These are phyloP conservation scores for Timema cristinae DNA, from an alignment of 2,888 invertebrate genomes.

Conservation along the genomic window DNA sequence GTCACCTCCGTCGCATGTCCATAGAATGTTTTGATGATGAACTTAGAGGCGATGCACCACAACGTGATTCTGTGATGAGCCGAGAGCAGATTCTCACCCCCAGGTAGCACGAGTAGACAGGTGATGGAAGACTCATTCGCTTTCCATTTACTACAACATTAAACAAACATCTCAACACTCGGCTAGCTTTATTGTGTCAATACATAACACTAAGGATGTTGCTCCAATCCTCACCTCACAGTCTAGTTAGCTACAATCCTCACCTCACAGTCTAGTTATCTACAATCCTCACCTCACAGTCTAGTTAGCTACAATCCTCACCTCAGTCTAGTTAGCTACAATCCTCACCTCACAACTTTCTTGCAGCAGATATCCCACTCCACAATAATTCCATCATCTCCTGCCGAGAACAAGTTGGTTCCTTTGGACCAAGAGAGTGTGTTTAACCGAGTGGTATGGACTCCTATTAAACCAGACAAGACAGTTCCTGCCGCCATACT, in stretches of 20 bases:
- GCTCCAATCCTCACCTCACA: background rate
- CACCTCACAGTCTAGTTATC: too few relatives aligned
- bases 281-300: too few relatives aligned
- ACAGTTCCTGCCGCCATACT: conserved; percentile 62
- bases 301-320: too few relatives aligned
- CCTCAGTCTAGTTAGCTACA: too few relatives aligned
- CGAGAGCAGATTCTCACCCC: conserved; percentile 40
- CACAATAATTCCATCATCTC: conserved; percentile 54
- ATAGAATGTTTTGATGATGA: conserved; percentile 57
- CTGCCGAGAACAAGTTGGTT: conserved; percentile 53
- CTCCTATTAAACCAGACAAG: conserved; percentile 54
- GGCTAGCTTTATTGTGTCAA: too few relatives aligned
- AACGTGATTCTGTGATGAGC: conserved; percentile 52
- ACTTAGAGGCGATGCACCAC: conserved; percentile 59
- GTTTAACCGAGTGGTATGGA: conserved; percentile 45
- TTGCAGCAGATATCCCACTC: conserved; percentile 43
- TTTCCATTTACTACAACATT: conserved; percentile 59
- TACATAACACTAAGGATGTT: background rate
- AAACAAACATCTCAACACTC: too few relatives aligned
- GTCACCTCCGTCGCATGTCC: conserved; percentile 60
- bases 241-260: background rate
- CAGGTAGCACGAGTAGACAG: conserved; percentile 58
- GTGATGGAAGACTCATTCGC: conserved; percentile 56
- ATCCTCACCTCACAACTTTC: too few relatives aligned
- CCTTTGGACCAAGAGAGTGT: conserved; percentile 55